These are phyloP conservation scores for Lasiurus cinereus DNA, from an alignment of 2,113 vertebrate genomes.

Conservation along the genomic window DNA sequence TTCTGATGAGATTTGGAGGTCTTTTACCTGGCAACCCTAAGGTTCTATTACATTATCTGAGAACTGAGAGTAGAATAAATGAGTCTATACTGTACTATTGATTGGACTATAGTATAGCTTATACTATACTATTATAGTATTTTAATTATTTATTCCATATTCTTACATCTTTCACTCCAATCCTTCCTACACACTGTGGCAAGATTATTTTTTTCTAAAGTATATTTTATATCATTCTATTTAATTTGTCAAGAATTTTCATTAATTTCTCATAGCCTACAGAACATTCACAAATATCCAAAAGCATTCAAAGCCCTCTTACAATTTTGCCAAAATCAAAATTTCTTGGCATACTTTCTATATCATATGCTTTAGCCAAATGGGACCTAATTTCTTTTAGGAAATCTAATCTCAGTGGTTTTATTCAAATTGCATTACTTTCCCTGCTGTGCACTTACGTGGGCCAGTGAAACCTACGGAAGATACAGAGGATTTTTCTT, in stretches of 20 bases:
- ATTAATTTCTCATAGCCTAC: background rate
- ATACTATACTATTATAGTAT: background rate
- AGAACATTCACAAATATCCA: background rate
- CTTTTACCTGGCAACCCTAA: background rate
- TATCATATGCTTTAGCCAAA: background rate
- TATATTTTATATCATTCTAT: background rate
- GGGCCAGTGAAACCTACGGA: background rate
- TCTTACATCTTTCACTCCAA: background rate
- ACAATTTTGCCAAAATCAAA: slow-evolving; percentile 3
- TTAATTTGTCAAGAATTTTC: slow-evolving; percentile 33
- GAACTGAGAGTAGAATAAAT: background rate
- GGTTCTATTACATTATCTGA: background rate
- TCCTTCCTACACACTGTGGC: background rate
- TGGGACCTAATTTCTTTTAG: background rate
- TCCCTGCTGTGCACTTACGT: background rate
- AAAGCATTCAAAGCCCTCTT: background rate
- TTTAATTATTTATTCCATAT: background rate
- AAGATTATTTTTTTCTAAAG: slow-evolving; percentile 40
- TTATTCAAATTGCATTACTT: slow-evolving; percentile 29
- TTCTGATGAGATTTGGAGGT: background rate
- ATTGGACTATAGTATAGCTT: background rate
- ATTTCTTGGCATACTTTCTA: background rate
- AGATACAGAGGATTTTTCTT: background rate
- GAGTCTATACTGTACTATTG: background rate
- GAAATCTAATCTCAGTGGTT: background rate